Conservation (phyloP, 2,888 invertebrate genomes). For the Eulithis testata region DNA sequence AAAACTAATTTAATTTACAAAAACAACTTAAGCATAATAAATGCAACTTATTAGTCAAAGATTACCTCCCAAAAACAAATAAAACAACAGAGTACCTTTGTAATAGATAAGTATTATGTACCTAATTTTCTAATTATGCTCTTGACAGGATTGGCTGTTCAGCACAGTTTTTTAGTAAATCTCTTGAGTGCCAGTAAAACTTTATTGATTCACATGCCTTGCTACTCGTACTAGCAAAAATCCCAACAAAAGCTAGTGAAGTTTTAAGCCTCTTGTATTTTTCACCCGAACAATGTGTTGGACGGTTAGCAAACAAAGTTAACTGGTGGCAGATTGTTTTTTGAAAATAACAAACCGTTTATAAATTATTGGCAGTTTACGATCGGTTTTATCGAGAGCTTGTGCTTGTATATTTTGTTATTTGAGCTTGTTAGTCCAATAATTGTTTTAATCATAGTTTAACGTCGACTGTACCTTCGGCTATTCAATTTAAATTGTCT, state of each 20-base stretch:
- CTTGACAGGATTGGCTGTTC: neutral
- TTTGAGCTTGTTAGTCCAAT: too few relatives aligned
- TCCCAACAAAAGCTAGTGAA: neutral
- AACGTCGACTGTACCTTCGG: too few relatives aligned
- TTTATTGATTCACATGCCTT: neutral
- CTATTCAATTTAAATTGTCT: neutral
- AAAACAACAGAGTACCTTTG: too few relatives aligned
- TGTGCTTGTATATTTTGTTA: too few relatives aligned
- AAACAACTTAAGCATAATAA: too few relatives aligned
- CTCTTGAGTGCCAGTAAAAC: neutral
- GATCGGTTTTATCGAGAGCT: too few relatives aligned
- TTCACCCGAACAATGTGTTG: constrained; percentile 5
- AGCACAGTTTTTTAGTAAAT: neutral
- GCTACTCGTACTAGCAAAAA: neutral
- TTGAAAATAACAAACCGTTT: constrained; percentile 1
- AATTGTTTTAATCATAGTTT: too few relatives aligned
- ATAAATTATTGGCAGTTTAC: neutral
- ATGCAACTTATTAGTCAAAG: too few relatives aligned
- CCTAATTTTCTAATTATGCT: neutral
- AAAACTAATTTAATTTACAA: too few relatives aligned
- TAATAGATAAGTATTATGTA: too few relatives aligned
- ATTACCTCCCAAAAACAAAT: too few relatives aligned
- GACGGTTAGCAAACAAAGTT: constrained; percentile 4
- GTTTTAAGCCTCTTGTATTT: constrained; percentile 10
- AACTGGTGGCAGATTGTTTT: neutral